phyloP scores from a whole-genome alignment of 2,888 invertebrate genomes.

The Stenchaetothrips biformis region DNA sequence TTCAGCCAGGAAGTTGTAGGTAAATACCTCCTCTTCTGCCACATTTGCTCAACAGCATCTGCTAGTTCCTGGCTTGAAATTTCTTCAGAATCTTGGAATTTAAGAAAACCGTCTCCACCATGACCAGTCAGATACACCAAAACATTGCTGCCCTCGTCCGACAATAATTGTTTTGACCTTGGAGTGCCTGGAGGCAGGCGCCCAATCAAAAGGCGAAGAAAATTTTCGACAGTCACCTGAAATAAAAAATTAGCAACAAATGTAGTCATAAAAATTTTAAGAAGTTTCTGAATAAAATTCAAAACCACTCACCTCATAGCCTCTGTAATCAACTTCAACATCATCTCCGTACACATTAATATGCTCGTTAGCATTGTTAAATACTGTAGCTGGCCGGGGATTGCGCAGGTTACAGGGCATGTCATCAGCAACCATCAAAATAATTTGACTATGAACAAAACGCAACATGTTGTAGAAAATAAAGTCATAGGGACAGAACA shows the following conservation, averaged over 20 bases:
- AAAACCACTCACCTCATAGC: slow-evolving; percentile 64
- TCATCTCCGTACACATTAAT: slow-evolving; percentile 99
- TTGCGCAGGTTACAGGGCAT: slow-evolving; percentile 99
- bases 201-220: slow-evolving; percentile 92
- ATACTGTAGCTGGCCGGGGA: slow-evolving; percentile 94
- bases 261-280: slow-evolving; percentile 17
- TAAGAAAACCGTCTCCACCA: slow-evolving; percentile 97
- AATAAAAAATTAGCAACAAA: slow-evolving; percentile 26
- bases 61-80: slow-evolving; percentile 97
- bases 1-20: background rate
- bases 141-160: slow-evolving; percentile 95
- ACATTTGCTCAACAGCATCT: slow-evolving; percentile 99
- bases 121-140: slow-evolving; percentile 93
- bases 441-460: slow-evolving; percentile 72
- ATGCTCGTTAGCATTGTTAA: slow-evolving; percentile 95
- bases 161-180: slow-evolving; percentile 86
- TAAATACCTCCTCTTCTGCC: slow-evolving; percentile 85
- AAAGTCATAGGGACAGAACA: background rate
- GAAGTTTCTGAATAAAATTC: slow-evolving; percentile 29
- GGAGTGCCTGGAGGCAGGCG: slow-evolving; percentile 89
- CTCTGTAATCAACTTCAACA: slow-evolving; percentile 97
- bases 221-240: slow-evolving; percentile 95
- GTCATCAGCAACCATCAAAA: slow-evolving; percentile 98
- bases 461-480: background rate
- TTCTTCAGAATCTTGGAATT: slow-evolving; percentile 99